These are phyloP conservation scores for Natrix natrix DNA, from an alignment of 2,797 vertebrate genomes.

Conservation along the genomic window DNA sequence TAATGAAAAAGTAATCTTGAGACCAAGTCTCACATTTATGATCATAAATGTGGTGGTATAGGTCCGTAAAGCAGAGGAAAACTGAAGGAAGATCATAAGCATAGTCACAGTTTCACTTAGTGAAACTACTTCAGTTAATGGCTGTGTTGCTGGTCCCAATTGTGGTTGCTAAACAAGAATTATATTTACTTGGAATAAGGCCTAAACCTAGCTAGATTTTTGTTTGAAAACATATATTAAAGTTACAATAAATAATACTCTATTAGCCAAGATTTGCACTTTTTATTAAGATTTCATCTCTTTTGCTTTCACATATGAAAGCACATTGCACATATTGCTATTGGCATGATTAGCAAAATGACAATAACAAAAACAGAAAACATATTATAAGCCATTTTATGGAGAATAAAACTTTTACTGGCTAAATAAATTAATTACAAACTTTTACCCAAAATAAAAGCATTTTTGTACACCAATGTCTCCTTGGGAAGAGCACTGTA, in stretches of 20 bases:
- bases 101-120: neutral
- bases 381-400: neutral
- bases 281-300: neutral
- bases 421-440: neutral
- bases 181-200: neutral
- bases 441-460: neutral
- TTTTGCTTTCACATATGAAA: neutral
- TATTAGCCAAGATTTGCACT: neutral
- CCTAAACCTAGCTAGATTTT: neutral
- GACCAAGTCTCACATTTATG: neutral
- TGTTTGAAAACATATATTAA: neutral
- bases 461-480: neutral
- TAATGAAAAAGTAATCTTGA: neutral
- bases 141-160: neutral
- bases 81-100: neutral
- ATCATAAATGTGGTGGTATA: neutral
- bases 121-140: neutral
- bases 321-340: neutral
- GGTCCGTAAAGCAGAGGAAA: neutral
- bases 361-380: neutral
- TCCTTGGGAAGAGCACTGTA: neutral
- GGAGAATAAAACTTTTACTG: neutral
- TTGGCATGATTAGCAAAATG: neutral
- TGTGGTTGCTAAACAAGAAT: neutral
- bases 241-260: neutral